phyloP scores from a whole-genome alignment of 2,888 invertebrate species.

The Eulithis prunata region DNA sequence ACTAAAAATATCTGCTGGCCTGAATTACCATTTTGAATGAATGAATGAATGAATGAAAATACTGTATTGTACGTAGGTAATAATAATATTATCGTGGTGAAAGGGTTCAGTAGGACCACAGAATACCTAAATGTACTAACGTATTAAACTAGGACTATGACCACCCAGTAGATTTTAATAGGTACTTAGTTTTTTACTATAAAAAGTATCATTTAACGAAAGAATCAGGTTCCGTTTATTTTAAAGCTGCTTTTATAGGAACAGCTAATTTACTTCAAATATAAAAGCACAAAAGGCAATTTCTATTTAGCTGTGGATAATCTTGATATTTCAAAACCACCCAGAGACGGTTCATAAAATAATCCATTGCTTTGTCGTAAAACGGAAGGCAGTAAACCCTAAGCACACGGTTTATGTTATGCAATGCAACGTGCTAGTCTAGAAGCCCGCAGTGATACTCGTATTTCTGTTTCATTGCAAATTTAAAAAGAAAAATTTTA shows the following conservation, averaged over 20 bases:
- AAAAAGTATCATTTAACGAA: too few species aligned
- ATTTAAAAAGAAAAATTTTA: neutral
- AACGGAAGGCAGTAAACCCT: conserved; percentile 47
- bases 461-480: neutral
- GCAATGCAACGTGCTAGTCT: conserved; percentile 30
- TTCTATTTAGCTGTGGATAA: conserved; percentile 2
- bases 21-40: too few species aligned
- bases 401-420: conserved; percentile 41
- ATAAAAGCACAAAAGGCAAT: neutral
- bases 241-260: neutral
- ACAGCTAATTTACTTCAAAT: neutral
- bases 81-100: too few species aligned
- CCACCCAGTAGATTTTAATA: too few species aligned
- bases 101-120: too few species aligned
- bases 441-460: neutral
- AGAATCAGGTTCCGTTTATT: too few species aligned
- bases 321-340: conserved; percentile 25
- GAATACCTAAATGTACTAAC: too few species aligned
- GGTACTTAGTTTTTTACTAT: too few species aligned
- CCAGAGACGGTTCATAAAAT: conserved; percentile 45
- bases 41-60: too few species aligned
- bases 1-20: too few species aligned
- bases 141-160: too few species aligned
- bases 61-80: too few species aligned
- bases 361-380: conserved; percentile 48